phyloP scores from a whole-genome alignment of 2,888 invertebrate species.

The Leucophora obtusa region DNA sequence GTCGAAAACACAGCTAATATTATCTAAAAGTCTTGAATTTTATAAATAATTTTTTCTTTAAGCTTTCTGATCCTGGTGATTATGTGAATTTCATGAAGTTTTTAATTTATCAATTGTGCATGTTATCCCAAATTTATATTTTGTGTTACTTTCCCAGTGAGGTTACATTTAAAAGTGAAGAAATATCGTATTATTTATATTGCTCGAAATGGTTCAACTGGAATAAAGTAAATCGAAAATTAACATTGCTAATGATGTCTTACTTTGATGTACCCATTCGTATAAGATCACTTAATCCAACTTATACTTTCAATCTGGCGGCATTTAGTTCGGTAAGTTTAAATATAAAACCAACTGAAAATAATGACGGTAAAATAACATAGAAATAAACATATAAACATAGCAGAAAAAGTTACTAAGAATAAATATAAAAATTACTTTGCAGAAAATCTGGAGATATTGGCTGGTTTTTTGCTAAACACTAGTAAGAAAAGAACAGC shows the following conservation, averaged over 20 bases:
- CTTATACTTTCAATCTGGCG: constrained; percentile 69
- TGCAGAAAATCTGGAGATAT: too few species aligned
- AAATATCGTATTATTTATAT: constrained; percentile 59
- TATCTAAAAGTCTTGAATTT: too few species aligned
- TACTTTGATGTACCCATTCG: constrained; percentile 66
- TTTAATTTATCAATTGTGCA: constrained; percentile 69
- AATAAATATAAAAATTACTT: too few species aligned
- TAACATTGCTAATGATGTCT: constrained; percentile 66
- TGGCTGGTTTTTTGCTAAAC: too few species aligned
- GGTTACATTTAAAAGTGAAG: constrained; percentile 63
- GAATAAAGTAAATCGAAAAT: constrained; percentile 66
- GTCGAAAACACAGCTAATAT: too few species aligned
- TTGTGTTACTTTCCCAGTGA: constrained; percentile 70
- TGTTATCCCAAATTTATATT: constrained; percentile 72
- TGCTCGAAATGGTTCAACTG: constrained; percentile 67
- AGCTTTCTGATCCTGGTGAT: constrained; percentile 63
- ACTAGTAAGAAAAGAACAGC: too few species aligned
- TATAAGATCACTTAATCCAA: constrained; percentile 69
- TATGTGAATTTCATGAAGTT: constrained; percentile 66
- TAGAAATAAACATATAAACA: too few species aligned
- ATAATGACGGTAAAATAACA: too few species aligned
- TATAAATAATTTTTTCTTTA: background rate
- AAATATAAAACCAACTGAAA: background rate
- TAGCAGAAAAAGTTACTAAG: too few species aligned
- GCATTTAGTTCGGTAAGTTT: constrained; percentile 72